These are phyloP conservation scores for Ophion costatus DNA, from an alignment of 2,888 invertebrate species.

Conservation along the genomic window DNA sequence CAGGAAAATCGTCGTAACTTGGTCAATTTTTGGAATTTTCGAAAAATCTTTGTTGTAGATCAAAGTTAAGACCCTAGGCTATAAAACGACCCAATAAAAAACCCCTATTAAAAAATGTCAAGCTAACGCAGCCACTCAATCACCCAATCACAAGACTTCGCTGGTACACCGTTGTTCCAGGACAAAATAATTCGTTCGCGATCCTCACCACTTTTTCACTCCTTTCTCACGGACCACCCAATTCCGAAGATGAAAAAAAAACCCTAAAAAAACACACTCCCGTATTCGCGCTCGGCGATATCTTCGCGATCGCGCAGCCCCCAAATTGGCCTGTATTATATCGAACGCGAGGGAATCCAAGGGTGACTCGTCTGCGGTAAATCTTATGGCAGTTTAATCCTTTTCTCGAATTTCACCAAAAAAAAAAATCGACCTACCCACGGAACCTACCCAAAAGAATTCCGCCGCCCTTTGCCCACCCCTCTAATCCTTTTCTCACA, in stretches of 20 bases:
- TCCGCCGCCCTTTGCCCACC: slow-evolving; percentile 60
- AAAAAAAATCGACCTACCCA: slow-evolving; percentile 60
- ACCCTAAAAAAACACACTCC: neutral
- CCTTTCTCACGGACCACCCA: slow-evolving; percentile 38
- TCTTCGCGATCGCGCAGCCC: slow-evolving; percentile 40
- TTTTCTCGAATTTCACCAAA: slow-evolving; percentile 78
- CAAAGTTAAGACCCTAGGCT: no score
- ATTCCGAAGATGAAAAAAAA: slow-evolving; percentile 8
- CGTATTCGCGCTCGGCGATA: slow-evolving; percentile 1
- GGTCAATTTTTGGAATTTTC: no score
- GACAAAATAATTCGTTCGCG: slow-evolving; percentile 4
- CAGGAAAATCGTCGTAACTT: no score
- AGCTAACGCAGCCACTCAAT: neutral
- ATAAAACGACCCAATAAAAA: no score
- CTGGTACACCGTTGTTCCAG: no score
- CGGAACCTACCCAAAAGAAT: slow-evolving; percentile 63
- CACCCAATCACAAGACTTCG: neutral
- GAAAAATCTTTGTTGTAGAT: no score
- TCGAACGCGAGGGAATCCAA: slow-evolving; percentile 40
- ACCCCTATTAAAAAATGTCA: neutral
- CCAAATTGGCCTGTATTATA: slow-evolving; percentile 59
- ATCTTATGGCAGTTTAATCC: slow-evolving; percentile 74
- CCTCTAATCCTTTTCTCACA: slow-evolving; percentile 72
- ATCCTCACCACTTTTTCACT: slow-evolving; percentile 1
- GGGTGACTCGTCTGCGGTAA: slow-evolving; percentile 49